A percentile compares a stretch with the other conserved stretches of the same genome.
Evolutionary conservation across 2,797 vertebrate genomes (phyloP).

Genomic region (Sparus aurata): DNA sequence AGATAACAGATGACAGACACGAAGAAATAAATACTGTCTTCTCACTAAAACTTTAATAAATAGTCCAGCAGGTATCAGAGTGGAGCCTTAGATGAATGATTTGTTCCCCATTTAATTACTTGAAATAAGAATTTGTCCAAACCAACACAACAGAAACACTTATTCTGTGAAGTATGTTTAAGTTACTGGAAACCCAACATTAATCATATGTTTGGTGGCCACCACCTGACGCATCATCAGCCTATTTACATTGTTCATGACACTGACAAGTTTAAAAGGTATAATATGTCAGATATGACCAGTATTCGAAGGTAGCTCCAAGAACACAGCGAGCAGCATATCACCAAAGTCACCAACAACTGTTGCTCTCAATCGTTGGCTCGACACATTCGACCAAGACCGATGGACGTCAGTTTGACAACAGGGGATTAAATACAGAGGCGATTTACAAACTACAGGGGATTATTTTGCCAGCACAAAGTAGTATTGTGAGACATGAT

Average conservation of each 20-base stretch:
- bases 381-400: too few relatives aligned
- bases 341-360: too few relatives aligned
- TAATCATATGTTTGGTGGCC: neutral
- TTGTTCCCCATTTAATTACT: neutral
- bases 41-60: constrained; percentile 9
- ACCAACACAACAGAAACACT: neutral
- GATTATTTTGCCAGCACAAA: too few relatives aligned
- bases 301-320: too few relatives aligned
- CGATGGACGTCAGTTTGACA: too few relatives aligned
- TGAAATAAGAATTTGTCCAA: neutral
- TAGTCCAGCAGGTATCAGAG: constrained; percentile 15
- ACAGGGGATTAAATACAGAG: too few relatives aligned
- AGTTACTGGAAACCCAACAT: neutral
- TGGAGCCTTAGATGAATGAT: neutral
- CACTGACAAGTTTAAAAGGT: neutral
- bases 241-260: neutral
- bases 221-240: neutral
- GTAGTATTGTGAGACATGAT: too few relatives aligned
- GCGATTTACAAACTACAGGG: too few relatives aligned
- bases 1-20: constrained; percentile 30
- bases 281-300: too few relatives aligned
- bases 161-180: neutral
- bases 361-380: too few relatives aligned
- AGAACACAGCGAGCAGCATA: too few relatives aligned
- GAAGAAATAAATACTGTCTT: constrained; percentile 35